A percentile compares a stretch with the other conserved stretches of the same genome.
phyloP scores from a whole-genome alignment of 37 sponge, comb jelly and placozoan genomes.

The Chondrilla cf. caribensis region DNA sequence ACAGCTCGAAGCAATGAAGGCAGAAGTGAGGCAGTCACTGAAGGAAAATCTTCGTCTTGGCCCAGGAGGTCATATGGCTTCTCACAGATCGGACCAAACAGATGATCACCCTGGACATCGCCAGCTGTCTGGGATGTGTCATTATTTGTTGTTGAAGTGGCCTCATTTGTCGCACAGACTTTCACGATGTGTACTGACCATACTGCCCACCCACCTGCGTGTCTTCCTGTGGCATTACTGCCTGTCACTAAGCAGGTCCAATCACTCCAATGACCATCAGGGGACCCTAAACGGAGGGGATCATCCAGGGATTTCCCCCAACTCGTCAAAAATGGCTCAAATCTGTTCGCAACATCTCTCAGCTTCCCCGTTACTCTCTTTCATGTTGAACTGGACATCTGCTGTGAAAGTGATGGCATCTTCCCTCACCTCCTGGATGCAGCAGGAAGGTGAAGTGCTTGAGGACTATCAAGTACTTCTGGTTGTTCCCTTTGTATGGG shows the following conservation, averaged over 20 bases:
- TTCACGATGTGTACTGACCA: background rate
- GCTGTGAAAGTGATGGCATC: background rate
- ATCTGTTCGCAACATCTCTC: background rate
- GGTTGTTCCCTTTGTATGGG: slow-evolving; percentile 5
- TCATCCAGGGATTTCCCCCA: background rate
- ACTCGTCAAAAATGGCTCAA: background rate
- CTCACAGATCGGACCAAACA: background rate
- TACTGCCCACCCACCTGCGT: background rate
- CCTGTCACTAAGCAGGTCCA: background rate
- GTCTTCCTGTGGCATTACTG: background rate
- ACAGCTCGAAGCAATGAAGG: background rate
- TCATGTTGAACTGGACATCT: background rate
- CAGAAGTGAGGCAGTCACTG: background rate
- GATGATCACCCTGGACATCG: background rate
- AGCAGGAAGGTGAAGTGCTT: background rate
- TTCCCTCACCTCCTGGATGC: background rate
- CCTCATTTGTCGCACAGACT: background rate
- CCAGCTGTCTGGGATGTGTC: background rate
- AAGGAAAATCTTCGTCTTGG: background rate
- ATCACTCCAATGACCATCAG: too few relatives aligned
- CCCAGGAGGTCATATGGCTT: too few relatives aligned
- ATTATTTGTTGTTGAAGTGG: background rate
- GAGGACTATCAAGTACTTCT: background rate
- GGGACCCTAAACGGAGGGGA: too few relatives aligned
- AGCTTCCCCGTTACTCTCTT: background rate